These are phyloP conservation scores for Lobophora halterata DNA, from an alignment of 2,888 invertebrate genomes.

Conservation along the genomic window DNA sequence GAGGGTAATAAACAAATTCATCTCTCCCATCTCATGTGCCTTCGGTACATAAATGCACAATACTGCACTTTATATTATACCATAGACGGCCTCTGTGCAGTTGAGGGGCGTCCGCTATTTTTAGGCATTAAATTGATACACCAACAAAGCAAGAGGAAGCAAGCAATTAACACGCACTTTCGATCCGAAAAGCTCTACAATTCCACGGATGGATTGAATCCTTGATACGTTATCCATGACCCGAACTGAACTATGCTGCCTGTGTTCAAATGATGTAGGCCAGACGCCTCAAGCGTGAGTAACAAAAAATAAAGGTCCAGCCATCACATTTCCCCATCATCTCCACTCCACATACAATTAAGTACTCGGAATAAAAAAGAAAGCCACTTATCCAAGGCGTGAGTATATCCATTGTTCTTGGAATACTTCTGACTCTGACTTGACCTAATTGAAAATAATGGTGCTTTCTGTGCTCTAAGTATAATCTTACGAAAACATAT, in stretches of 20 bases:
- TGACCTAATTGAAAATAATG: conserved; percentile 80
- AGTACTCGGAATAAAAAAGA: conserved; percentile 68
- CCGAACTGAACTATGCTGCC: conserved; percentile 36
- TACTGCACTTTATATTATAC: conserved; percentile 76
- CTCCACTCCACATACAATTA: conserved; percentile 69
- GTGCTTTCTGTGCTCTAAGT: conserved; percentile 63
- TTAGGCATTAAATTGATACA: conserved; percentile 74
- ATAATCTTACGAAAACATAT: conserved; percentile 63
- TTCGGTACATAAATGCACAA: conserved; percentile 76
- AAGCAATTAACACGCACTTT: conserved; percentile 75
- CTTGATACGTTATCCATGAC: conserved; percentile 44
- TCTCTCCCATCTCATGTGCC: conserved; percentile 78
- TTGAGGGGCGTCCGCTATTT: conserved; percentile 70
- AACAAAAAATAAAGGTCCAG: conserved; percentile 52
- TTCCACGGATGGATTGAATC: conserved; percentile 38
- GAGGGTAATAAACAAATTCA: conserved; percentile 80
- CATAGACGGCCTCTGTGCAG: conserved; percentile 52
- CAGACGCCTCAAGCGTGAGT: conserved; percentile 46
- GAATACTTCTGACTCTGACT: conserved; percentile 68
- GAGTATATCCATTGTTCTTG: conserved; percentile 74
- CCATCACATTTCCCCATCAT: conserved; percentile 61
- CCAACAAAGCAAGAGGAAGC: conserved; percentile 76
- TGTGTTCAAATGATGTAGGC: conserved; percentile 45
- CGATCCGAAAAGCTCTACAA: conserved; percentile 48
- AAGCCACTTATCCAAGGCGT: conserved; percentile 69